These are phyloP conservation scores for Pituophis catenifer DNA, from an alignment of 2,113 vertebrate species.

Conservation along the genomic window DNA sequence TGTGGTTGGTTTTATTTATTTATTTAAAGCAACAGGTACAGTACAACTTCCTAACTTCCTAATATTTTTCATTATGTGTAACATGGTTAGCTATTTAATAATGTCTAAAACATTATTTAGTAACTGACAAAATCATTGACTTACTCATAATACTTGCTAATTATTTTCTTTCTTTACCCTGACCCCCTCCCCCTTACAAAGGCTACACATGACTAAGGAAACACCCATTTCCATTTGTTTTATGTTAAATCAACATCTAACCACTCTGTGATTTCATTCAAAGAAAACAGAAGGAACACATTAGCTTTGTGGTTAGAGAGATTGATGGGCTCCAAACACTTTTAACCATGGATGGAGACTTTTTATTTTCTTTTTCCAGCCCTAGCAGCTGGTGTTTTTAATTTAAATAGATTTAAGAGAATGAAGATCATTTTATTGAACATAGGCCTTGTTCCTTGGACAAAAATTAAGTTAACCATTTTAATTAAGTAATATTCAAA, in stretches of 20 bases:
- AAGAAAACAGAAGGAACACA: slow-evolving; percentile 83
- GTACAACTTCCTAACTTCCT: slow-evolving; percentile 59
- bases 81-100: slow-evolving; percentile 60
- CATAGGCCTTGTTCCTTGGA: slow-evolving; percentile 64
- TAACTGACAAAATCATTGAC: slow-evolving; percentile 68
- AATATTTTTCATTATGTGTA: slow-evolving; percentile 55
- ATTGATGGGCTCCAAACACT: slow-evolving; percentile 83
- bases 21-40: slow-evolving; percentile 44
- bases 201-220: slow-evolving; percentile 74
- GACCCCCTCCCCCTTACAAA: slow-evolving; percentile 55
- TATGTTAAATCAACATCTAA: slow-evolving; percentile 86
- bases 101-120: slow-evolving; percentile 67
- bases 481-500: slow-evolving; percentile 59
- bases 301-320: slow-evolving; percentile 81
- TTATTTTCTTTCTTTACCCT: slow-evolving; percentile 63
- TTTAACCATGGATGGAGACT: slow-evolving; percentile 72
- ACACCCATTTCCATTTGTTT: slow-evolving; percentile 84
- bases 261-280: slow-evolving; percentile 82
- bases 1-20: background rate
- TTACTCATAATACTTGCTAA: slow-evolving; percentile 72
- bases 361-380: slow-evolving; percentile 63
- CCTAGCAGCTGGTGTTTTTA: slow-evolving; percentile 77
- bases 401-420: slow-evolving; percentile 75
- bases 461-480: slow-evolving; percentile 64
- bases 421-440: slow-evolving; percentile 70